These are phyloP conservation scores for Anastatus disparis DNA, from an alignment of 1,140 invertebrate species.

Conservation along the genomic window DNA sequence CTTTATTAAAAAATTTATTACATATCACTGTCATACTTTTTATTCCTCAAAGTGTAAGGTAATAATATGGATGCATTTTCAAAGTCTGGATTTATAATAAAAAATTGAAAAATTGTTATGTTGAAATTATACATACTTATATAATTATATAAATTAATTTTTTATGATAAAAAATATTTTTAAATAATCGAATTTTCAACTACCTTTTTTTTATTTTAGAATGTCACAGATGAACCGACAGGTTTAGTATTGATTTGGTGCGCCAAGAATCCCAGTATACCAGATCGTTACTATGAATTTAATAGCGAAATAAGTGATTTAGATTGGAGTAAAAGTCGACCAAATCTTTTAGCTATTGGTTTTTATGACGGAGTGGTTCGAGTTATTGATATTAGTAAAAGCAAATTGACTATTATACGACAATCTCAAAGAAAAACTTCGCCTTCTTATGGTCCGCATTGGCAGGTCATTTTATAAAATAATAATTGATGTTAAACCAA, in stretches of 20 bases:
- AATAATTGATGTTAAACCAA: too few species aligned
- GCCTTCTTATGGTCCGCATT: constrained; percentile 74
- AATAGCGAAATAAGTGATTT: constrained; percentile 77
- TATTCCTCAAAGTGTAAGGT: too few species aligned
- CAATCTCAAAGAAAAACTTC: constrained; percentile 67
- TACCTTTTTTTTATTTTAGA: neutral
- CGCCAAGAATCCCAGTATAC: constrained; percentile 87
- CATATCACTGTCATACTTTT: too few species aligned
- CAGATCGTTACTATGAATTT: constrained; percentile 79
- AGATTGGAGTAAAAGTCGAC: constrained; percentile 75
- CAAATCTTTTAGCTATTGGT: constrained; percentile 81
- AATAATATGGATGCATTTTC: too few species aligned
- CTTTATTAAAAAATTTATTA: too few species aligned
- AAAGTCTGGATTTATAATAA: too few species aligned
- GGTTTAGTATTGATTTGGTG: constrained; percentile 84
- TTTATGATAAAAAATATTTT: too few species aligned
- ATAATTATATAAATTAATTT: neutral
- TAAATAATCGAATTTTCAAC: too few species aligned
- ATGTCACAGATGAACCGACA: neutral
- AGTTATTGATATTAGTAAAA: constrained; percentile 76
- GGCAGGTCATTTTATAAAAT: constrained; percentile 65
- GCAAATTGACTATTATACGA: constrained; percentile 66
- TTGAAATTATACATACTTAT: too few species aligned
- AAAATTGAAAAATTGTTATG: too few species aligned
- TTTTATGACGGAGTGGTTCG: constrained; percentile 82